These are phyloP conservation scores for Polypedilum pembai DNA, from an alignment of 1,140 invertebrate species.

Conservation along the genomic window DNA sequence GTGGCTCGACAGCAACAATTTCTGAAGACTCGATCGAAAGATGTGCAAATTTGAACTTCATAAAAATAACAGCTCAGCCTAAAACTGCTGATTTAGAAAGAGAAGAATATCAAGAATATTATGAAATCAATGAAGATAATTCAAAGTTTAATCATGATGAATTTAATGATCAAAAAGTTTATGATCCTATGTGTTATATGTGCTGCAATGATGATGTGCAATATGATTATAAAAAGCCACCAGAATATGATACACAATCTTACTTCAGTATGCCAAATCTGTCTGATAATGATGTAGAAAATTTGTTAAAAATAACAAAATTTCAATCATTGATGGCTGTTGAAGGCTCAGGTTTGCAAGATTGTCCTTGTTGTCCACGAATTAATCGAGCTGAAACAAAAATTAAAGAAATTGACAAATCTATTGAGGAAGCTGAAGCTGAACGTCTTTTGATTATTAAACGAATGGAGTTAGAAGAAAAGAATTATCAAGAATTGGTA, in stretches of 20 bases:
- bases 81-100: neutral
- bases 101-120: neutral
- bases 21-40: neutral
- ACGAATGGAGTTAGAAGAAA: neutral
- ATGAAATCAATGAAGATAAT: neutral
- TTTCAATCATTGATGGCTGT: slow-evolving; percentile 11
- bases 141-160: neutral
- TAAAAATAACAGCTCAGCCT: neutral
- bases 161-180: neutral
- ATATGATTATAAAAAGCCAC: neutral
- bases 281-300: neutral
- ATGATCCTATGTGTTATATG: neutral
- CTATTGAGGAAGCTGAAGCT: slow-evolving; percentile 27
- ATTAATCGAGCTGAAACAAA: neutral
- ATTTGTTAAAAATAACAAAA: neutral
- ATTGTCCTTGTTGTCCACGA: neutral
- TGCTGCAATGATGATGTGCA: neutral
- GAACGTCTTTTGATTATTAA: neutral
- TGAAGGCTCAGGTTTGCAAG: neutral
- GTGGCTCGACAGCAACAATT: slow-evolving; percentile 10
- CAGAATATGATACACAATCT: neutral
- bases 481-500: slow-evolving; percentile 24
- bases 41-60: neutral
- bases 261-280: neutral
- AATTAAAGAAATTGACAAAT: neutral